Conservation (phyloP, 2,888 invertebrate genomes). For the Pterobdella sp. region DNA sequence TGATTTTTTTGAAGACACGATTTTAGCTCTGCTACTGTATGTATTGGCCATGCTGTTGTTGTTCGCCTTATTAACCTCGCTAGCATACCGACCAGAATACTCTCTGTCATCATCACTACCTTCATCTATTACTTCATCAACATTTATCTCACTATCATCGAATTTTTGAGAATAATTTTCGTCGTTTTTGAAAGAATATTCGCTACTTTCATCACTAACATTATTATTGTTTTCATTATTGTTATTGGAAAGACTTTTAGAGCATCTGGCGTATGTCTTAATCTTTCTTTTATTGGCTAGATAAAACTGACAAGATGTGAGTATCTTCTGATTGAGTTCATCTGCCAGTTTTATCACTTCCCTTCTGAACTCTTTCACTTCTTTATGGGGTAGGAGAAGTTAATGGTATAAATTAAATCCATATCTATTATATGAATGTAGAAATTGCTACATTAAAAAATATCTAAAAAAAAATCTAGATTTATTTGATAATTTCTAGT, state of each 20-base stretch:
- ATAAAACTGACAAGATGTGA: no score
- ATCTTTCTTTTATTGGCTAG: not conserved
- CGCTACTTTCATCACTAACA: not conserved
- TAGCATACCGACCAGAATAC: no score
- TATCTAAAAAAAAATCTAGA: no score
- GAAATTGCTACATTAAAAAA: no score
- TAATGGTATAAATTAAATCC: no score
- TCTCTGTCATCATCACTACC: not conserved
- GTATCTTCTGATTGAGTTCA: not conserved
- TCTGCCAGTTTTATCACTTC: not conserved
- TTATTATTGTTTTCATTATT: not conserved
- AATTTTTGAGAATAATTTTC: not conserved
- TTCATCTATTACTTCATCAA: not conserved
- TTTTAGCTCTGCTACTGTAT: no score
- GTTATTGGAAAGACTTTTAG: no score
- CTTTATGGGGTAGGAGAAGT: not conserved
- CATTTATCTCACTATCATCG: not conserved
- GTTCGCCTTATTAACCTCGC: no score
- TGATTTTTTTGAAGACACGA: no score
- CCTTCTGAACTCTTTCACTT: not conserved
- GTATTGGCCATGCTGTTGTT: no score
- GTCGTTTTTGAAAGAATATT: not conserved
- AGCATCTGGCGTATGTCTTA: not conserved
- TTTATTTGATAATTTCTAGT: no score
- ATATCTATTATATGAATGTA: no score